Conservation (phyloP, 2,797 vertebrate genomes). For the Ctenochaetus hawaiiensis region DNA sequence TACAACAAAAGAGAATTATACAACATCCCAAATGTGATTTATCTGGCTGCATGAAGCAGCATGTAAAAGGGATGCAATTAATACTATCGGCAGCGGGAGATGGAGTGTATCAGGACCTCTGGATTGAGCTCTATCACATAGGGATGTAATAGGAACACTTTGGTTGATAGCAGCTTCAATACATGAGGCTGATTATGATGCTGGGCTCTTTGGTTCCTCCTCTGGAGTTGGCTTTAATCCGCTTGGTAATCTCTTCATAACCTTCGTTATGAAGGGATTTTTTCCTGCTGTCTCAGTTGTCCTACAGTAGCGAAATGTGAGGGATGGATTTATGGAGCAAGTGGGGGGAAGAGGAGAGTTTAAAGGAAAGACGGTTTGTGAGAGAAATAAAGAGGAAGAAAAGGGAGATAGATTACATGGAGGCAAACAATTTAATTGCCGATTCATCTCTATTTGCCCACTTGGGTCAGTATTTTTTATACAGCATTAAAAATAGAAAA, state of each 20-base stretch:
- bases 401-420: constrained; percentile 47
- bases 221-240: constrained; percentile 62
- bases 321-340: constrained; percentile 43
- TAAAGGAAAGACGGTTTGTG: constrained; percentile 29
- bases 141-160: constrained; percentile 55
- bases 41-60: constrained; percentile 31
- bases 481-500: constrained; percentile 17
- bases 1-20: constrained; percentile 55
- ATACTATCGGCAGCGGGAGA: constrained; percentile 50
- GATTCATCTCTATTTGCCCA: constrained; percentile 54
- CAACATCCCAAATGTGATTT: constrained; percentile 59
- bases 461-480: constrained; percentile 32
- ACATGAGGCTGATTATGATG: constrained; percentile 55
- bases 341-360: constrained; percentile 8
- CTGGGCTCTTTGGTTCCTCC: constrained; percentile 50
- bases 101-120: constrained; percentile 50
- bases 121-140: constrained; percentile 60
- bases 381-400: constrained; percentile 49
- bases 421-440: constrained; percentile 55
- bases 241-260: constrained; percentile 66
- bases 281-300: constrained; percentile 36
- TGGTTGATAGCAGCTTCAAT: constrained; percentile 49
- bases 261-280: constrained; percentile 43
- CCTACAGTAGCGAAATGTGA: constrained; percentile 44
- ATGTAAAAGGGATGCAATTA: constrained; percentile 56